These are phyloP conservation scores for Campoplex capitator DNA, from an alignment of 2,888 invertebrate genomes.

Conservation along the genomic window DNA sequence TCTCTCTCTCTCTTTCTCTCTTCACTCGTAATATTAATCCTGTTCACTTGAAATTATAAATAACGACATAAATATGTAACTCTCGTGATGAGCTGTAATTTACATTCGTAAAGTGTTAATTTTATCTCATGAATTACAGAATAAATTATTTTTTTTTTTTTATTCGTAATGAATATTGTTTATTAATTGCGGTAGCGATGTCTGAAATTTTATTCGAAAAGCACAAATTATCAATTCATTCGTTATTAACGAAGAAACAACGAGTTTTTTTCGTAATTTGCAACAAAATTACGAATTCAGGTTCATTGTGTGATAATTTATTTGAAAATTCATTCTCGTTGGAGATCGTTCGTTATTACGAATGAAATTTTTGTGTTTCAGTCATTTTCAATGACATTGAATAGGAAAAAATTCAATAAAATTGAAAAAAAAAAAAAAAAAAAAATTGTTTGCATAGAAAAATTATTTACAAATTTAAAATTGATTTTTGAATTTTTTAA, in stretches of 20 bases:
- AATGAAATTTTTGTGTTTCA: neutral
- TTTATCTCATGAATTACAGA: neutral
- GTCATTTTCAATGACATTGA: neutral
- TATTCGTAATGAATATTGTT: neutral
- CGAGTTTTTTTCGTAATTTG: neutral
- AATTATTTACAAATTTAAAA: too few relatives aligned
- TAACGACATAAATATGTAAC: constrained; percentile 12
- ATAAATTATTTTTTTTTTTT: neutral
- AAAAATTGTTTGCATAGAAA: too few relatives aligned
- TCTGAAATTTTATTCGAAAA: neutral
- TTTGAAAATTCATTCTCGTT: neutral
- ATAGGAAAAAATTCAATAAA: too few relatives aligned
- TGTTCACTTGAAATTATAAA: neutral
- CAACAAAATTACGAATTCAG: neutral
- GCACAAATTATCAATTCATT: neutral
- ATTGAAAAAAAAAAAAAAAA: too few relatives aligned
- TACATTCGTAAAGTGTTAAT: neutral
- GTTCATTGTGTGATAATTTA: neutral
- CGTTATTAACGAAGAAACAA: neutral
- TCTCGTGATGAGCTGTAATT: neutral
- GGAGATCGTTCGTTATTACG: too few relatives aligned
- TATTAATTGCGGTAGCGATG: neutral
- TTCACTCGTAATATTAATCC: constrained; percentile 28
- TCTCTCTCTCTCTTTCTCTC: constrained; percentile 22
- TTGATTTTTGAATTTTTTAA: too few relatives aligned